phyloP scores from a whole-genome alignment of 2,113 vertebrate species.

The Ageneiosus marmoratus region DNA sequence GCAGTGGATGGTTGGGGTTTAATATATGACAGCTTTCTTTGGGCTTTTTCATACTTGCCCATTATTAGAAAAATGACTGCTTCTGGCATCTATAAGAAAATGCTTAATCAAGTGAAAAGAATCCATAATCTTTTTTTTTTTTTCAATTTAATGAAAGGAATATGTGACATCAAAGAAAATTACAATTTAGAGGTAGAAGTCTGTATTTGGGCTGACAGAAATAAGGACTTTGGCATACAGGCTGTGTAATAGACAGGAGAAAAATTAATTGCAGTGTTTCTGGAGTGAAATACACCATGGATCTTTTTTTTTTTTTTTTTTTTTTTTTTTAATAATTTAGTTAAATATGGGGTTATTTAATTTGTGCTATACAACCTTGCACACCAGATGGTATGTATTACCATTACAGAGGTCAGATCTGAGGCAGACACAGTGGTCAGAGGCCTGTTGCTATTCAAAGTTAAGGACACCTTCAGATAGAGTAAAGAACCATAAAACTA shows the following conservation, averaged over 20 bases:
- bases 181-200: neutral
- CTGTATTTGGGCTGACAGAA: slow-evolving; percentile 1
- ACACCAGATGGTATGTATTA: slow-evolving; percentile 13
- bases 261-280: neutral
- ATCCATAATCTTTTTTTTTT: neutral
- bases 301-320: neutral
- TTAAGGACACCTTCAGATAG: neutral
- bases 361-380: neutral
- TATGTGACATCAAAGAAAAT: neutral
- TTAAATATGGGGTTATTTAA: slow-evolving; percentile 7
- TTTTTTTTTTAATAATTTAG: neutral
- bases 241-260: neutral
- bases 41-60: neutral
- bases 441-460: neutral
- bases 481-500: neutral
- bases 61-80: neutral
- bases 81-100: neutral
- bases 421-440: neutral
- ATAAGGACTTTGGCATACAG: neutral
- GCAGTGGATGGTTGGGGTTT: too few species aligned
- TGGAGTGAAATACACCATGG: neutral
- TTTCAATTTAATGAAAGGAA: slow-evolving; percentile 1
- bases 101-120: slow-evolving; percentile 3
- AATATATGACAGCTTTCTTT: too few species aligned
- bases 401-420: neutral